phyloP scores from a whole-genome alignment of 2,888 invertebrate genomes.

The Callimorpha dominula region DNA sequence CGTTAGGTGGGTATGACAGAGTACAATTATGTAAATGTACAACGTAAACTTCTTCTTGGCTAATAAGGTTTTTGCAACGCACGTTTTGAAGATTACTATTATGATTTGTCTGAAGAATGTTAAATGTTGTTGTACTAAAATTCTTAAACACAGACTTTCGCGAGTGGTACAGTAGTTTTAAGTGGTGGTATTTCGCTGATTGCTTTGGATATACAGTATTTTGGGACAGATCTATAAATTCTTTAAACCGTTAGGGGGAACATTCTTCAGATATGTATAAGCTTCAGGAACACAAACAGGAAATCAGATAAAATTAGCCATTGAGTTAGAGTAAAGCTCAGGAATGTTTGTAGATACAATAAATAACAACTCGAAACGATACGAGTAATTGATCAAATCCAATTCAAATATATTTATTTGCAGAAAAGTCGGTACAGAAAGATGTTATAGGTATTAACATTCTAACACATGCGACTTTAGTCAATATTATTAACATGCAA shows the following conservation, averaged over 20 bases:
- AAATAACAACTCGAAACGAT: background rate
- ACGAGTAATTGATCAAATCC: background rate
- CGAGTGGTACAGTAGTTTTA: background rate
- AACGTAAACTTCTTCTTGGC: conserved; percentile 16
- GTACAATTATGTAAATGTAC: conserved; percentile 29
- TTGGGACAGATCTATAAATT: too few relatives aligned
- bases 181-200: background rate
- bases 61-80: conserved; percentile 13
- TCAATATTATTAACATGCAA: too few relatives aligned
- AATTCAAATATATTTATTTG: too few relatives aligned
- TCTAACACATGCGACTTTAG: too few relatives aligned
- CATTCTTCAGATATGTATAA: too few relatives aligned
- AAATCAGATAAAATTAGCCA: too few relatives aligned
- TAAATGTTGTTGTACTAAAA: background rate
- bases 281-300: too few relatives aligned
- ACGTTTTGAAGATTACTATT: conserved; percentile 5
- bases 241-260: too few relatives aligned
- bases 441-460: too few relatives aligned
- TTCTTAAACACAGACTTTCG: background rate
- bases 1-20: conserved; percentile 37
- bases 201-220: too few relatives aligned
- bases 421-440: too few relatives aligned
- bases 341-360: background rate
- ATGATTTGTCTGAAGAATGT: conserved; percentile 25
- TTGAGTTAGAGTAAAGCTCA: background rate